Base-by-base conservation (phyloP, 2,797 vertebrate genomes). In the Danio tinwini region DNA sequence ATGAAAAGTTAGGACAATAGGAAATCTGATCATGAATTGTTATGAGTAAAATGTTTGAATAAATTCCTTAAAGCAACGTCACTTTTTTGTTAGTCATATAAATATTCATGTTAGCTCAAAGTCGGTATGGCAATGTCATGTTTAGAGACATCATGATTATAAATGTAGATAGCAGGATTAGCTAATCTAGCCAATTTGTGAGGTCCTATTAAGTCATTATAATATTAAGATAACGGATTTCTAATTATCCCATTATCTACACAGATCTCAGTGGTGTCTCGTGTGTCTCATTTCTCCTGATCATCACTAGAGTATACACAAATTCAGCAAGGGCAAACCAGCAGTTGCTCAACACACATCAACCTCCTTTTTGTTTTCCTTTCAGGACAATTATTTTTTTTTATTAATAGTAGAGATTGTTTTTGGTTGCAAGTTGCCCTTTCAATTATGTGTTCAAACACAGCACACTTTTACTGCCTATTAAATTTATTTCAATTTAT, bases 101-200 rank as follows among this genome's bases (percentile, higher is more conserved):
- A 62, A 17, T 75, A 13, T 39, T 56, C n/a, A 4, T 40, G 14
- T 19, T 55, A 63, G 62, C 74, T 82, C 70, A 44, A 62, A 49
- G 70, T 63, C 61, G 40, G 8, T 29, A 62, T 50, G 42, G 40
- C 85, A 76, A 87, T 75, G 56, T 76, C 88, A 86, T 92, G 90
- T 92, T 92, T 91, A 90, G 85, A 82, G 84, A 87, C 77, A 90
- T 90, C 88, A 89, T 86, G 86, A 87, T 84, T 90, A 88, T 78
- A 86, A 87, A 86, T 73, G 59, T 87, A 74, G 76, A 94, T 92
- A 93, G 91, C 86, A 83, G 90, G 86, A 92, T 90, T 89, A 91
- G 84, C 53, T 89, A 88, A 80, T 81, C 87, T 84, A 84, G 87
- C 73, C 81, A 83, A 83, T 85, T 81, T 84, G 84, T 65, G 83